A percentile compares a stretch with the other conserved stretches of the same genome.
Evolutionary conservation across 2,113 vertebrate species (phyloP).

Genomic region (Antennarius striatus): DNA sequence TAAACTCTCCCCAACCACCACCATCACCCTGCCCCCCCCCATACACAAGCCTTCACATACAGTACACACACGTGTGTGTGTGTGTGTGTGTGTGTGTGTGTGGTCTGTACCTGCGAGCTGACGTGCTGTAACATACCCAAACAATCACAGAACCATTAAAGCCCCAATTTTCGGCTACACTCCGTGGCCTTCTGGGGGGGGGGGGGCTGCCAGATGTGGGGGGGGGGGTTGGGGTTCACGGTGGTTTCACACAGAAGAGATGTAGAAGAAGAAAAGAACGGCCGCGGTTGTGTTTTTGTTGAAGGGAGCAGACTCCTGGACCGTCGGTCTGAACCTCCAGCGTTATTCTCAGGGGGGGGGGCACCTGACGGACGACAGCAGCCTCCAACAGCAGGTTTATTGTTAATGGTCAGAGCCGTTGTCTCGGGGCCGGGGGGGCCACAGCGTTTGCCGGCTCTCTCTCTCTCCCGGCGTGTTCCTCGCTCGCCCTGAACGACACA

Average conservation of each 20-base stretch:
- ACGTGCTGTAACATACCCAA: constrained; percentile 58
- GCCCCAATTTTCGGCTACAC: constrained; percentile 43
- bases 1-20: not conserved
- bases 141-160: constrained; percentile 64
- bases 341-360: not conserved
- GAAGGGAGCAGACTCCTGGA: too few species aligned
- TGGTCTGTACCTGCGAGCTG: constrained; percentile 37
- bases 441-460: constrained; percentile 78
- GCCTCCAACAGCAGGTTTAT: constrained; percentile 27
- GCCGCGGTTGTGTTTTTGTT: too few species aligned
- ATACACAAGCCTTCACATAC: constrained; percentile 13
- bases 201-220: constrained; percentile 57
- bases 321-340: too few species aligned
- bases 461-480: constrained; percentile 56
- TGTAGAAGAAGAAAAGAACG: not conserved
- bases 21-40: not conserved
- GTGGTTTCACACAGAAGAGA: not conserved
- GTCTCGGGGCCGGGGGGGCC: constrained; percentile 72
- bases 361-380: constrained; percentile 38
- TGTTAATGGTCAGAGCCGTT: constrained; percentile 60
- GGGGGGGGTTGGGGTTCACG: not conserved
- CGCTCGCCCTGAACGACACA: constrained; percentile 70
- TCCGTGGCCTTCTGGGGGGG: constrained; percentile 29
- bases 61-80: not conserved
- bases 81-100: constrained; percentile 23